These are phyloP conservation scores for Eriocheir sinensis DNA, from an alignment of 1,140 invertebrate genomes.

Conservation along the genomic window DNA sequence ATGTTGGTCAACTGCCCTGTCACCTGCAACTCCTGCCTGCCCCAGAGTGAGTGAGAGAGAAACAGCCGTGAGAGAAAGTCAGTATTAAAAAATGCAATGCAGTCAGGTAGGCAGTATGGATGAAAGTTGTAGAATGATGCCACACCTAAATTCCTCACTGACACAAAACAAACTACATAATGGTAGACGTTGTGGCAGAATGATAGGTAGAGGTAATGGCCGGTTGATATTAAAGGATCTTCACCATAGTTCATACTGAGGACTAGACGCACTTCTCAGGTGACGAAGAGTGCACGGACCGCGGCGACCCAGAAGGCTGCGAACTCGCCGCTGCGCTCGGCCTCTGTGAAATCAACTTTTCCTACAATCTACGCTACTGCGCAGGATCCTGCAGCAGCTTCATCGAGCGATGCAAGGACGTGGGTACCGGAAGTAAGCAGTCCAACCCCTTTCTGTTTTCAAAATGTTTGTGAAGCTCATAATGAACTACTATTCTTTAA, in stretches of 20 bases:
- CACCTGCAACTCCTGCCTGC: constrained; percentile 54
- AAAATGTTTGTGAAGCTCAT: too few species aligned
- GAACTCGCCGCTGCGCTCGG: constrained; percentile 8
- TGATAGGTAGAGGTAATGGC: too few species aligned
- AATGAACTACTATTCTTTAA: too few species aligned
- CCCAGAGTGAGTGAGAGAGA: neutral
- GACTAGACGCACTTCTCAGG: neutral
- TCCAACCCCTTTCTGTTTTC: too few species aligned
- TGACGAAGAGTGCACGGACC: constrained; percentile 11
- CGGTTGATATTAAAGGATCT: too few species aligned
- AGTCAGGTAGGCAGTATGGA: neutral
- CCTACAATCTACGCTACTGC: constrained; percentile 62
- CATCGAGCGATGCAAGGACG: constrained; percentile 29
- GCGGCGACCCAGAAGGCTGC: neutral
- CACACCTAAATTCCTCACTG: neutral
- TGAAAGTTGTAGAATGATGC: neutral
- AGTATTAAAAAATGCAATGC: neutral
- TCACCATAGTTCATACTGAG: neutral
- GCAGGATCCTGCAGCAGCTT: constrained; percentile 57
- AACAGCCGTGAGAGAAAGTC: neutral
- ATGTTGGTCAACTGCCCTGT: constrained; percentile 62
- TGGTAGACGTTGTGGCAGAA: neutral
- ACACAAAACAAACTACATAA: neutral
- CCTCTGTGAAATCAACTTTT: constrained; percentile 31
- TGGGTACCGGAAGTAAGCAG: neutral